A percentile compares a stretch with the other conserved stretches of the same genome.
Conservation (phyloP, 92 coral and sea anemone species). For the Diadumene lineata region DNA sequence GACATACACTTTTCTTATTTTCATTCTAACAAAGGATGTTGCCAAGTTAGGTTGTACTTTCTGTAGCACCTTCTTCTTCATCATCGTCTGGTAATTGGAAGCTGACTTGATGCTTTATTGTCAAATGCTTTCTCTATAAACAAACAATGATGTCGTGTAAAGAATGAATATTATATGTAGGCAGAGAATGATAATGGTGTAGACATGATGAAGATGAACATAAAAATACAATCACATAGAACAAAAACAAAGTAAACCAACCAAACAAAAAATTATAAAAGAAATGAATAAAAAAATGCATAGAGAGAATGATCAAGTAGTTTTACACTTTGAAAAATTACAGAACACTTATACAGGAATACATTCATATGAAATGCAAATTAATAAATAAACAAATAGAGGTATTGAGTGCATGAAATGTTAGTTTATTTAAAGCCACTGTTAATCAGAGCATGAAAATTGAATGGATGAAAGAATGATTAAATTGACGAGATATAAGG, state of each 20-base stretch:
- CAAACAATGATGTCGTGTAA: neutral
- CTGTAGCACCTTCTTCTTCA: constrained; percentile 15
- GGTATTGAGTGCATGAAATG: no score
- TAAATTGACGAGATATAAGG: no score
- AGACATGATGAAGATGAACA: neutral
- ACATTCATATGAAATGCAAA: no score
- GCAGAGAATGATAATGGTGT: neutral
- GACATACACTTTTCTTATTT: neutral
- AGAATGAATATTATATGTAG: neutral
- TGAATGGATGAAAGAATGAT: no score
- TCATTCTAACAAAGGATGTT: neutral
- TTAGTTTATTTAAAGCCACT: no score
- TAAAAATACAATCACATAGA: neutral
- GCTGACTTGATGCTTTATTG: constrained; percentile 58
- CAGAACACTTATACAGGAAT: no score
- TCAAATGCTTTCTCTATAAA: constrained; percentile 14
- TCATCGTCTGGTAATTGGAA: constrained; percentile 69
- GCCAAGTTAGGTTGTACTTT: neutral
- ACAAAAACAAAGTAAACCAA: neutral
- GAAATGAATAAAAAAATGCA: no score
- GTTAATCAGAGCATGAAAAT: no score
- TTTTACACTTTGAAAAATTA: no score
- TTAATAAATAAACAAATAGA: no score
- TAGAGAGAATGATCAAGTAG: no score
- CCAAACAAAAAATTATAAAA: neutral